phyloP scores from a whole-genome alignment of 2,113 vertebrate genomes.

The Sturnira hondurensis region DNA sequence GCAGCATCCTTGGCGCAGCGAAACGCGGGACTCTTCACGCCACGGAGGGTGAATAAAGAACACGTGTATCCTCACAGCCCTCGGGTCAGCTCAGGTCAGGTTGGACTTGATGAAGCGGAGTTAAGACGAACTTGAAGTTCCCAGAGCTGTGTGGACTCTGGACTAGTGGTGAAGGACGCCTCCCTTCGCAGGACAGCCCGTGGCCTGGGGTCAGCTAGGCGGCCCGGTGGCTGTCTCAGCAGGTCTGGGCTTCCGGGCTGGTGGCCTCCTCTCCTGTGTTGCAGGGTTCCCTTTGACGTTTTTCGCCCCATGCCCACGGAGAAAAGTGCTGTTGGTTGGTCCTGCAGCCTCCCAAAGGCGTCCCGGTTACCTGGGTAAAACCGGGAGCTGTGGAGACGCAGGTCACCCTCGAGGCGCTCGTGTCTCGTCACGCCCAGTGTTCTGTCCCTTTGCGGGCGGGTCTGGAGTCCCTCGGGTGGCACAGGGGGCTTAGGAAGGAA shows the following conservation, averaged over 20 bases:
- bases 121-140: rapidly evolving
- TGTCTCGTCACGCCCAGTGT: not conserved
- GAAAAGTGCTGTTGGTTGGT: not conserved
- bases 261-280: conserved; percentile 1
- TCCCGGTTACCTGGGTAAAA: not conserved
- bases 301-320: rapidly evolving
- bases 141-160: not conserved
- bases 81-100: not conserved
- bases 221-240: conserved; percentile 35
- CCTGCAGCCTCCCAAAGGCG: not conserved
- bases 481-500: not conserved
- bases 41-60: too few relatives aligned
- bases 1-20: not conserved
- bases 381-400: not conserved
- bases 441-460: not conserved
- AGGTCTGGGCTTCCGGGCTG: conserved; percentile 53
- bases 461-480: not conserved
- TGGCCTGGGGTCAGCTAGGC: conserved; percentile 61
- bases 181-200: not conserved
- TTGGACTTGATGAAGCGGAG: too few relatives aligned
- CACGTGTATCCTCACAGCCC: rapidly evolving
- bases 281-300: not conserved
- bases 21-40: rapidly evolving
- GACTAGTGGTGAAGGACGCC: not conserved
- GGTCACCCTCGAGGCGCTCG: not conserved